Conservation (phyloP, 2,113 vertebrate species). For the Odocoileus hemionus region DNA sequence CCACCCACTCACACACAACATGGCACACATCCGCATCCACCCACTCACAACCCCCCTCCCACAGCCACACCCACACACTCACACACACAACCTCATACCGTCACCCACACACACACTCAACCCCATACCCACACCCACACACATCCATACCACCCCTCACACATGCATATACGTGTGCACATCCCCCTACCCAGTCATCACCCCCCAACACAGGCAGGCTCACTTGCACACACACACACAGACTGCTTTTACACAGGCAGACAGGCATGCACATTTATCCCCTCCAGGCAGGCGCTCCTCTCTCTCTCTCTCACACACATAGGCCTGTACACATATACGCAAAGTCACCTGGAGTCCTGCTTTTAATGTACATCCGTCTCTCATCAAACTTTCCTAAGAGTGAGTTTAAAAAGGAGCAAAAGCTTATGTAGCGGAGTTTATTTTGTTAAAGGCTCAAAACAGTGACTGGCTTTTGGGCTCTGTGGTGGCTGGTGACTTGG, state of each 20-base stretch:
- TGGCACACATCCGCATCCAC: too few species aligned
- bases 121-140: fast-evolving
- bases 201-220: not conserved
- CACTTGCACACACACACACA: not conserved
- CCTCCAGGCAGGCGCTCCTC: not conserved
- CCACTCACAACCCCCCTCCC: not conserved
- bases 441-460: conserved; percentile 11
- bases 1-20: not conserved
- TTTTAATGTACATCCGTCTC: not conserved
- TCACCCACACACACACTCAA: not conserved
- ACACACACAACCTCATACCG: too few species aligned
- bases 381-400: not conserved
- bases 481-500: not conserved
- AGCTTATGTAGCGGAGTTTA: not conserved
- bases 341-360: not conserved
- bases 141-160: not conserved
- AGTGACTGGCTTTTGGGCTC: not conserved
- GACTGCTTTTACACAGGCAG: not conserved
- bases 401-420: conserved; percentile 6
- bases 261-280: not conserved
- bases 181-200: not conserved
- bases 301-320: not conserved
- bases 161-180: not conserved
- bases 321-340: not conserved
- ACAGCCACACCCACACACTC: fast-evolving